These are phyloP conservation scores for Apodemia hepburni DNA, from an alignment of 2,888 invertebrate genomes.

Conservation along the genomic window DNA sequence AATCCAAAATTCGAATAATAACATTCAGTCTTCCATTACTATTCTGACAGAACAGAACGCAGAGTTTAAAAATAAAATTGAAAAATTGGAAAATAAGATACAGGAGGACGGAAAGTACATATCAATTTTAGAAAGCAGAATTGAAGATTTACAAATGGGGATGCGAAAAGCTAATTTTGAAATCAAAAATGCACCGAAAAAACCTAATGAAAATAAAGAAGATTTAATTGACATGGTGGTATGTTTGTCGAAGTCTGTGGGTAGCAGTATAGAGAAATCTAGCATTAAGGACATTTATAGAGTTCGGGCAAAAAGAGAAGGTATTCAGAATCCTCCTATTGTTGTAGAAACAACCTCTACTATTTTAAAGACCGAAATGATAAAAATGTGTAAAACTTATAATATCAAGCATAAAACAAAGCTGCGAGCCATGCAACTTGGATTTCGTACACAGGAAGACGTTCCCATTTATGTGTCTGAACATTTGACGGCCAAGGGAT, in stretches of 20 bases:
- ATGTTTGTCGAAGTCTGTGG: not conserved
- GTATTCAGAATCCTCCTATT: conserved; percentile 17
- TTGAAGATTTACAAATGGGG: conserved; percentile 1
- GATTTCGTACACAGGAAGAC: conserved; percentile 21
- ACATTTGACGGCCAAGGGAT: conserved; percentile 23
- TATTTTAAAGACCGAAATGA: conserved; percentile 23
- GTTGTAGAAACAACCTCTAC: conserved; percentile 24
- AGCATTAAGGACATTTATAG: conserved; percentile 27
- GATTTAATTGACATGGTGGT: conserved; percentile 18
- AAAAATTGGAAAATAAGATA: not conserved
- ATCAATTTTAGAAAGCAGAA: not conserved
- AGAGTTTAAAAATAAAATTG: not conserved
- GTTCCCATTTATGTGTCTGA: conserved; percentile 21
- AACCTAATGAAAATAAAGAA: conserved; percentile 20
- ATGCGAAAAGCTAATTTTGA: conserved; percentile 18
- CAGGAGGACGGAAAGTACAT: not conserved
- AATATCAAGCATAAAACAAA: conserved; percentile 29
- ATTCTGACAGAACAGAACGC: not conserved
- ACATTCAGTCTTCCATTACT: not conserved
- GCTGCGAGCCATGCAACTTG: conserved; percentile 29
- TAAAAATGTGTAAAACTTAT: conserved; percentile 27
- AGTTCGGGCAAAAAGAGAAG: conserved; percentile 19
- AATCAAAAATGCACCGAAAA: conserved; percentile 26
- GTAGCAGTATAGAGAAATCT: not conserved
- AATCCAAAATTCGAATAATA: not conserved